Evolutionary conservation across 2,888 invertebrate genomes (phyloP), one percentile per base, ranked within the genome.

Genomic region (Diploptera punctata): DNA sequence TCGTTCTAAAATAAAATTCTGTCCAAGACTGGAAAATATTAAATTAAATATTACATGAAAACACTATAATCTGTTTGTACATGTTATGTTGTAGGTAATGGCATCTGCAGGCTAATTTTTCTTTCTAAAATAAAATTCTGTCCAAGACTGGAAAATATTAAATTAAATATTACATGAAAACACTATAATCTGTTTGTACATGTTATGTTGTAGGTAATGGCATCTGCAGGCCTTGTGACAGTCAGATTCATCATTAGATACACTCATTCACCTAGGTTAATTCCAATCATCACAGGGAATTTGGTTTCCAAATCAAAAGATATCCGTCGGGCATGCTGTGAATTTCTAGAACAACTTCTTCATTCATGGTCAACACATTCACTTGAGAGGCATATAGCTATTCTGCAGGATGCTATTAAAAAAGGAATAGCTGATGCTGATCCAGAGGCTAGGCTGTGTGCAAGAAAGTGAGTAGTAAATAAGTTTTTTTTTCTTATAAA

Each of bases 341-440:
- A 97, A 82, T 91, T 97, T 77, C 83, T 99, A 67, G 92, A 93
- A 74, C 85, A 93, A 76, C 85, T 98, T 73, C 85, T 98, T 73
- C 92, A 93, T 78, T 89, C 90, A 47, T 99, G 99, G 99, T 89
- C 93, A n/a, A 88, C 92, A 0, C 88, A 90, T 77, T 86, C 90
- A 0, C 83, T 99, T 70, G 98, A 98, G 81, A 91, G 90, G 79
- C 94, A 97, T 81, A 89, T 93, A 57, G 83, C 87, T 0, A 84
- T 88, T 1, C 82, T 99, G 2, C 90, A 93, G 76, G 98, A 98
- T 77, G 91, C 94, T 0, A 90, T 99, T 21, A 89, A 91, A 74
- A 90, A 91, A 76, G 97, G 97, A 0, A 92, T 98, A 75, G 89
- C 91, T 1, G 99, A 99, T 86, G 98, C 99, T 0, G 99, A 99